phyloP scores from a whole-genome alignment of 2,888 invertebrate species.

The Leptarthrus brevirostris region DNA sequence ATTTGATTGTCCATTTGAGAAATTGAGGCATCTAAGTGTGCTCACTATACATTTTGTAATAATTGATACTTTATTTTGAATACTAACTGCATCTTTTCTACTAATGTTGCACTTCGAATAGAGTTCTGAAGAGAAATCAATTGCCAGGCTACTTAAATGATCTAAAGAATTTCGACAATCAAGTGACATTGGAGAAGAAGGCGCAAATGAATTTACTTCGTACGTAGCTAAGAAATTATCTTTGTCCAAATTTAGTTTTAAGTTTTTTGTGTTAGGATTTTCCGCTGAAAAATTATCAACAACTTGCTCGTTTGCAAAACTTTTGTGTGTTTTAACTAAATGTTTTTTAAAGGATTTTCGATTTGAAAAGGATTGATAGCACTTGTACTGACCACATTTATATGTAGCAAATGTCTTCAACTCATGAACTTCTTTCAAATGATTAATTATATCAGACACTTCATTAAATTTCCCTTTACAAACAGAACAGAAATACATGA shows the following conservation, averaged over 20 bases:
- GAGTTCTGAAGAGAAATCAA: too few species aligned
- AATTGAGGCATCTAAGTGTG: background rate
- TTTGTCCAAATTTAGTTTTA: too few species aligned
- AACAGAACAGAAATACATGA: background rate
- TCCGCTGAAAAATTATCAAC: too few species aligned
- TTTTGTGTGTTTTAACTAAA: background rate
- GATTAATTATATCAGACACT: background rate
- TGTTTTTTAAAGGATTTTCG: slow-evolving; percentile 2
- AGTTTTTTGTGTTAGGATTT: too few species aligned
- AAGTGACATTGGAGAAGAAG: too few species aligned
- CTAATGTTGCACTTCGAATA: background rate
- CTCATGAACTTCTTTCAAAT: background rate
- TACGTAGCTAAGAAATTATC: too few species aligned
- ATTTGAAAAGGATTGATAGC: background rate
- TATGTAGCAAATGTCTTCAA: background rate
- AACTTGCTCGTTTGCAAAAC: too few species aligned
- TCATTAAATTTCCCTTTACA: background rate
- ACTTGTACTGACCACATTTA: background rate
- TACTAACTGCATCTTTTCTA: background rate
- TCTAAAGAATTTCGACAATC: too few species aligned
- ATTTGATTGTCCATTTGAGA: background rate
- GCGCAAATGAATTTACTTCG: too few species aligned
- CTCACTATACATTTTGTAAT: too few species aligned
- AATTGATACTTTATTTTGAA: background rate
- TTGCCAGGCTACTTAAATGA: too few species aligned